Evolutionary conservation across 1,140 invertebrate species (phyloP), one percentile per base, ranked within the genome.

Genomic region (Cherax destructor): DNA sequence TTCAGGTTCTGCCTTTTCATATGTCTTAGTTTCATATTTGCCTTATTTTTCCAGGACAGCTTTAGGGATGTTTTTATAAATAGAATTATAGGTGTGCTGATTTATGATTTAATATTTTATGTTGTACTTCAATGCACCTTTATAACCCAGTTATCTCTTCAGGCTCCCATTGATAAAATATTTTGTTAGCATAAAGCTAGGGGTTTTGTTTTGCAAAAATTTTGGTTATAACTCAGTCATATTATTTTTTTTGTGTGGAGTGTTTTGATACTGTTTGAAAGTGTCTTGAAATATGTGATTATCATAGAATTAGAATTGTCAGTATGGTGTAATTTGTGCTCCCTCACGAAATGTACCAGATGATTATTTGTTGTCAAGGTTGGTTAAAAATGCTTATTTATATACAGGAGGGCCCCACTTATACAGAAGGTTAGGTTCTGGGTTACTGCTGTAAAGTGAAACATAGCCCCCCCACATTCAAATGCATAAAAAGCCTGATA

Each of bases 41-140:
- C 18, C 11, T 65, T 65, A 18, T 18, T 59, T 47, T 30, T 79
- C n/a, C 74, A 77, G 77, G 69, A 59, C 56, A 87, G 85, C 76
- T 87, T 86, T 59, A 61, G 85, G 85, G 77, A 79, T 74, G 74
- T 87, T 86, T 84, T 87, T 87, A 59, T 41, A 11, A 74, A 41
- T 87, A 79, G 85, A 78, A 59, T 61, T 87, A 4, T 87, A 87
- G 85, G 85, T 87, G 85, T 87, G 85, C 56, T 87, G 47, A 87
- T 83, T 83, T 83, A 69, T 83, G 52, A 49, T 30, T 30, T 74
- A 74, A 74, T 74, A 74, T 83, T 52, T 83, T 56, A 59, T 16
- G 52, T 21, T 83, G 52, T 83, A 47, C 30, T 87, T 16, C 10
- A 76, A 47, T 77, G 85, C 85, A 56, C 77, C 61, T 56, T 87